A percentile compares a stretch with the other conserved stretches of the same genome.
Conservation (phyloP, 2,888 invertebrate genomes). For the Merodon equestris region DNA sequence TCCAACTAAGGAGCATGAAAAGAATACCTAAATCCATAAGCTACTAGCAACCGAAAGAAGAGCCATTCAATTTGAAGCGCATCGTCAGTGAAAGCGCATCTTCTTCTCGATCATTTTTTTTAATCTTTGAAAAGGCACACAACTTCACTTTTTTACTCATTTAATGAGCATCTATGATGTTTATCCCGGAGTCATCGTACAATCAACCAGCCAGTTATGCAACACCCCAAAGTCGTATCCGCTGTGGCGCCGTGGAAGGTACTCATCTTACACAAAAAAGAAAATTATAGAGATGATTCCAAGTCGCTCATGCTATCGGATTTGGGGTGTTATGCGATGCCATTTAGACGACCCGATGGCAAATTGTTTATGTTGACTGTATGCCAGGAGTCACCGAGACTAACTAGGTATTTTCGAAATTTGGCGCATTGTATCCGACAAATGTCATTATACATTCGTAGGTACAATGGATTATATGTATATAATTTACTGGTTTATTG, state of each 20-base stretch:
- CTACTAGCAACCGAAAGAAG: neutral
- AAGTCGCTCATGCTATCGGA: constrained; percentile 45
- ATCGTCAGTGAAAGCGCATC: constrained; percentile 28
- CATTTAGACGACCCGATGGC: constrained; percentile 58
- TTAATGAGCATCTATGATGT: constrained; percentile 56
- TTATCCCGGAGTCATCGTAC: constrained; percentile 53
- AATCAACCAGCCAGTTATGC: constrained; percentile 48
- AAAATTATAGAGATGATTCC: too few relatives aligned
- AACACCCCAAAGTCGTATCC: constrained; percentile 11
- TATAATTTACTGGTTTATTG: too few relatives aligned
- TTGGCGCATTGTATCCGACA: constrained; percentile 37
- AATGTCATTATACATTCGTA: constrained; percentile 41
- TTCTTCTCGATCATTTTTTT: constrained; percentile 22
- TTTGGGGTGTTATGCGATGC: constrained; percentile 55
- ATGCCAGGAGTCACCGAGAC: constrained; percentile 13
- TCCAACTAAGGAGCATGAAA: constrained; percentile 7
- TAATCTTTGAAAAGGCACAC: neutral
- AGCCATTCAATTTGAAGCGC: constrained; percentile 20
- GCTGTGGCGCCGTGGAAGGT: constrained; percentile 25
- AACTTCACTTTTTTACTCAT: constrained; percentile 39
- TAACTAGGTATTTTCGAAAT: constrained; percentile 41
- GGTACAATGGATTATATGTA: too few relatives aligned
- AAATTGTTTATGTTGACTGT: constrained; percentile 53
- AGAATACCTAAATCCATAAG: constrained; percentile 42
- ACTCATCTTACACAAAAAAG: constrained; percentile 32